Evolutionary conservation across 2,113 vertebrate genomes (phyloP).

Genomic region (Triplophysa tibetana): DNA sequence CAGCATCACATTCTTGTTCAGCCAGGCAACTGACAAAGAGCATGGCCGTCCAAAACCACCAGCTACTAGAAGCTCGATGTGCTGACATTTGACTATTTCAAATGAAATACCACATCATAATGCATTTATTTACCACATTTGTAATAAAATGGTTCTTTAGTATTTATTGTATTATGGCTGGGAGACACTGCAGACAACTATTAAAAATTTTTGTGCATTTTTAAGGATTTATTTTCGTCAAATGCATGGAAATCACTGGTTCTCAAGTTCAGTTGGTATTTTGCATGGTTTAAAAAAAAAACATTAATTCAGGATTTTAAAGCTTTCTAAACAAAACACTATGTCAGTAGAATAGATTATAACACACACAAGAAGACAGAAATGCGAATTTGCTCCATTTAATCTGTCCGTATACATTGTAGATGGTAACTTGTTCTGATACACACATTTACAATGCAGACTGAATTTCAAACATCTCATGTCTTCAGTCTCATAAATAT

Average conservation of each 20-base stretch:
- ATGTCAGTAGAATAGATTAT: too few species aligned
- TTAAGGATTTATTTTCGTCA: too few species aligned
- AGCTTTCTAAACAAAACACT: too few species aligned
- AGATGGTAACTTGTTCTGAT: not conserved
- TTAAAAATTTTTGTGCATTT: too few species aligned
- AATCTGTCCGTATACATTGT: too few species aligned
- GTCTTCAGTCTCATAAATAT: not conserved
- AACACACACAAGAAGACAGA: too few species aligned
- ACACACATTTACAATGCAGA: not conserved
- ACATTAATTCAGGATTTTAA: too few species aligned
- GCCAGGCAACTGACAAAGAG: slow-evolving; percentile 35
- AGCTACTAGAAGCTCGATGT: slow-evolving; percentile 46
- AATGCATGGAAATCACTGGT: too few species aligned
- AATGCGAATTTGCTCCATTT: too few species aligned
- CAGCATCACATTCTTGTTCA: slow-evolving; percentile 43
- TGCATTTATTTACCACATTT: not conserved
- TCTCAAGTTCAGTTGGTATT: too few species aligned
- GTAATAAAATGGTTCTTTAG: not conserved
- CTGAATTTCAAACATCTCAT: not conserved
- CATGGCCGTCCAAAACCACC: slow-evolving; percentile 53
- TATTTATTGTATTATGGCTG: not conserved
- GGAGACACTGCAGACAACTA: too few species aligned
- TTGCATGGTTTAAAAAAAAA: too few species aligned
- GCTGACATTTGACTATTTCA: slow-evolving; percentile 58
- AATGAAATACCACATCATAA: slow-evolving; percentile 15